Evolutionary conservation across 2,113 vertebrate species (phyloP), one percentile per base, ranked within the genome.

Genomic region (Neodontobutis hainanensis): DNA sequence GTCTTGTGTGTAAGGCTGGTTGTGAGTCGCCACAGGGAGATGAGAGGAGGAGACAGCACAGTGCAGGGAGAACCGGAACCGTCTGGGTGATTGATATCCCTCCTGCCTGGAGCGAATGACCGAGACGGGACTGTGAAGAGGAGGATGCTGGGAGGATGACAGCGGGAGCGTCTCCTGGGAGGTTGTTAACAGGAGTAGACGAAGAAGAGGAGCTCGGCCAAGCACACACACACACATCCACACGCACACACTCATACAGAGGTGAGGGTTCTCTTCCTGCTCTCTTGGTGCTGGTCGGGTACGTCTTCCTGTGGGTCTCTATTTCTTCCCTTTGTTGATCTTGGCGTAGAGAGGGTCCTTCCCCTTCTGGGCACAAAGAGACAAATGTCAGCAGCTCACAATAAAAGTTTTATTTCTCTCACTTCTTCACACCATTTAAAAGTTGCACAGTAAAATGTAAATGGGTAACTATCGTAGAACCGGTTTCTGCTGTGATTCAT

Each of bases 321-420:
- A 95, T 93, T 96, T 98, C 95, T 96, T 96, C 92, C 93, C 95
- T 94, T 95, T 98, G 94, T 92, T 94, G 94, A 99, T 97, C 93
- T 94, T 93, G 87, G 95, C 96, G 72, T 97, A 98, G 88, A 99
- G 95, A 92, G 95, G 95, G 90, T 96, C 96, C 78, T 92, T 94
- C 92, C 94, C 94, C 95, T 97, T 81, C 90, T 90, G 86, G 64
- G 42, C 35, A 75, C 0, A 66, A 83, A n/a, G 35, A 65, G 7
- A 66, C 36, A 53, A 11, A 73, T n/a, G 66, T 50, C 10, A 77
- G 16, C 1, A 27, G 15, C 9, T 61, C 47, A 5, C 32, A 34
- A 61, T 6, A 3, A 3, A 27, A 27, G 46, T 6, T 43, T 16
- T 9, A 49, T 12, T 10, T 4, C 7, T n/a, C 15, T 11, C 2